phyloP scores from a whole-genome alignment of 2,888 invertebrate genomes.

The Ichneumoninae sp. region DNA sequence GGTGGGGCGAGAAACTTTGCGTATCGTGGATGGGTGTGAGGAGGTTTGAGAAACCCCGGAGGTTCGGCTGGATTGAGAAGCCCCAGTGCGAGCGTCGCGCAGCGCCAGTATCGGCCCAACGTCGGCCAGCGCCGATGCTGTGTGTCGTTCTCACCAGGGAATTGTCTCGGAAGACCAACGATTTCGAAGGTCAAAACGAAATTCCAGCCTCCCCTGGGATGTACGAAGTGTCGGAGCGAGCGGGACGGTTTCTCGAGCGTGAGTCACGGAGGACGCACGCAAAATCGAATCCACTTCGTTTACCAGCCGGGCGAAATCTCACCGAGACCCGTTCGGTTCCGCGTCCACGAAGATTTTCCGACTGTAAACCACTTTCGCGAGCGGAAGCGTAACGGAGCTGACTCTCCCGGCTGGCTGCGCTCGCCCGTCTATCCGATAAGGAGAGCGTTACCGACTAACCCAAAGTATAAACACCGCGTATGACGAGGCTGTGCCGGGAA shows the following conservation, averaged over 20 bases:
- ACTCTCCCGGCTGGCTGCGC: conserved; percentile 3
- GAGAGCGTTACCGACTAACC: conserved; percentile 9
- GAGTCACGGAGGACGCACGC: conserved; percentile 10
- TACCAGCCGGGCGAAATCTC: background rate
- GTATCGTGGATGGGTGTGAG: background rate
- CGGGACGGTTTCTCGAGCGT: conserved; percentile 3
- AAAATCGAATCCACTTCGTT: conserved; percentile 28
- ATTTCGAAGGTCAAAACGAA: conserved; percentile 27
- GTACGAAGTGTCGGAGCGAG: background rate
- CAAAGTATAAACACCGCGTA: background rate
- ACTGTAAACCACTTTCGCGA: conserved; percentile 10
- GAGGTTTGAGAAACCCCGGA: background rate
- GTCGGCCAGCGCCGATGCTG: too few relatives aligned
- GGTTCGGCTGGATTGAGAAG: background rate
- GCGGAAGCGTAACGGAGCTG: conserved; percentile 23
- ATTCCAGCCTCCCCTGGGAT: conserved; percentile 12
- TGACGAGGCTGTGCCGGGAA: background rate
- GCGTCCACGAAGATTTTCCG: background rate
- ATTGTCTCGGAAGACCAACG: background rate
- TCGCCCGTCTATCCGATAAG: background rate
- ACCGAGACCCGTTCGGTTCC: background rate
- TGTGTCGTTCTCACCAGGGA: background rate
- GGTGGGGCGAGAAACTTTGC: background rate
- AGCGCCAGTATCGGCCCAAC: too few relatives aligned
- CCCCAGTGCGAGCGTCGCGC: too few relatives aligned